These are phyloP conservation scores for Oxycera nigricornis DNA, from an alignment of 2,888 invertebrate genomes.

Conservation along the genomic window DNA sequence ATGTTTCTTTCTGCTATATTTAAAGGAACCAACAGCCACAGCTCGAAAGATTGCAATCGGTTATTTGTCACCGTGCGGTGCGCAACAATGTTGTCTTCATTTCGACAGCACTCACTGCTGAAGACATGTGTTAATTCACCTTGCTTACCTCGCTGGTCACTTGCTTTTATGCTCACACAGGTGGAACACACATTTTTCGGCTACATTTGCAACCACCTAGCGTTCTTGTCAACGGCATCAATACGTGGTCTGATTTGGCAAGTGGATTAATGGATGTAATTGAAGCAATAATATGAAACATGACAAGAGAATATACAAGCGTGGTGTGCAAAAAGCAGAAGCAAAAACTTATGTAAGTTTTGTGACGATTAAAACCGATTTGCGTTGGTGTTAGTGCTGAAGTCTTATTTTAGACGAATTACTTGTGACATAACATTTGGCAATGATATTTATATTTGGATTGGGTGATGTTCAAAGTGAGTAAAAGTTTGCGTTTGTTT, in stretches of 20 bases:
- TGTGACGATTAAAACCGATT: background rate
- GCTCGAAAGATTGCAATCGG: too few species aligned
- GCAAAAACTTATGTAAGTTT: background rate
- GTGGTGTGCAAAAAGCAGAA: background rate
- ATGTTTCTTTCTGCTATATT: too few species aligned
- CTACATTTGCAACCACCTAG: background rate
- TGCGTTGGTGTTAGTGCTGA: background rate
- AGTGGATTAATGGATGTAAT: background rate
- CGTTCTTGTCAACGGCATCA: background rate
- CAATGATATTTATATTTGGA: background rate
- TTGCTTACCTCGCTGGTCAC: background rate
- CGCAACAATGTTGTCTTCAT: background rate
- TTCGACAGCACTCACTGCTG: background rate
- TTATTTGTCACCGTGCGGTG: too few species aligned
- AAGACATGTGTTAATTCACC: background rate
- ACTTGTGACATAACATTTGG: background rate
- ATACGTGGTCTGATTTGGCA: conserved; percentile 18
- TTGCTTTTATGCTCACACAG: conserved; percentile 3
- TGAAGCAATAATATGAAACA: background rate
- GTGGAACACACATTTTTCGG: background rate
- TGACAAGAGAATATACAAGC: background rate
- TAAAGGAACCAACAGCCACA: too few species aligned
- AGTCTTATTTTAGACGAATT: background rate
- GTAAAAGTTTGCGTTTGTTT: too few species aligned
- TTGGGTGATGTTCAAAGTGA: background rate